Evolutionary conservation across 2,888 invertebrate genomes (phyloP).

Genomic region (Heliconius ismenius): DNA sequence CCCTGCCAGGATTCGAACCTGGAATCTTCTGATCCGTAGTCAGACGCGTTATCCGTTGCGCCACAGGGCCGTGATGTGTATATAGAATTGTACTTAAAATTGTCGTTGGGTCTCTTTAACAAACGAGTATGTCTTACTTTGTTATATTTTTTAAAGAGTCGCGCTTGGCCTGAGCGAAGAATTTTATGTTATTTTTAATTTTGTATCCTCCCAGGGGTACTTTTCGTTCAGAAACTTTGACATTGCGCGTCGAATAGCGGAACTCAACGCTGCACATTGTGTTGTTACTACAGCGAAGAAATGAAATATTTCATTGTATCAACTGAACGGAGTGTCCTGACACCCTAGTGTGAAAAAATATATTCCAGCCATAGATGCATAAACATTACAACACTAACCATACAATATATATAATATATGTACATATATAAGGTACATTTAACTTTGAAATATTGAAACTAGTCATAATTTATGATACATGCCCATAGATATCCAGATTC

Average conservation of each 20-base stretch:
- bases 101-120: not conserved
- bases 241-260: too few species aligned
- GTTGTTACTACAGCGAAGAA: too few species aligned
- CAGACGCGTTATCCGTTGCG: slow-evolving; percentile 87
- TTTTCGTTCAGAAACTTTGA: too few species aligned
- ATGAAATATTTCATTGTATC: too few species aligned
- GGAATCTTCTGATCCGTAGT: slow-evolving; percentile 87
- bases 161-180: too few species aligned
- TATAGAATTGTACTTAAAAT: not conserved
- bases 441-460: slow-evolving; percentile 7
- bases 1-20: slow-evolving; percentile 85
- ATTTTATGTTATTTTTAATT: too few species aligned
- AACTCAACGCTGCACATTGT: too few species aligned
- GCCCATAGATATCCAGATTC: slow-evolving; percentile 23
- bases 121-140: not conserved
- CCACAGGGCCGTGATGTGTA: slow-evolving; percentile 77
- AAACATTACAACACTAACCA: too few species aligned
- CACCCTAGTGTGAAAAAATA: not conserved
- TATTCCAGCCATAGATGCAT: too few species aligned
- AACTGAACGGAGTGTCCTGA: not conserved
- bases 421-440: not conserved
- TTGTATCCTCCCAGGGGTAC: too few species aligned
- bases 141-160: too few species aligned
- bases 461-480: slow-evolving; percentile 14
- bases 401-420: too few species aligned